Conservation (phyloP, 2,888 invertebrate species). For the Diaprepes abbreviatus region DNA sequence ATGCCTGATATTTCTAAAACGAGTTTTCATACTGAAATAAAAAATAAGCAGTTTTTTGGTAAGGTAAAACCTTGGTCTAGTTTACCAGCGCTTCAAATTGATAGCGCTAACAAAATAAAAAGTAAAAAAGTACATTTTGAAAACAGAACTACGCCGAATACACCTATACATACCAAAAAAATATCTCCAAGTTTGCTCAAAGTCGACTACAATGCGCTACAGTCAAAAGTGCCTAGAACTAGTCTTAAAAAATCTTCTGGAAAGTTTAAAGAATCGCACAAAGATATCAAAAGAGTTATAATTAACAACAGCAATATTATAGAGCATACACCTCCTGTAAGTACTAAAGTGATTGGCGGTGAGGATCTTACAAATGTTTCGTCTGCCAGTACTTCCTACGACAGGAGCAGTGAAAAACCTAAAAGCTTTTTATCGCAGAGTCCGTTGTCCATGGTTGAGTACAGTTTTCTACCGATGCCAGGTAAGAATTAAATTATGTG, state of each 20-base stretch:
- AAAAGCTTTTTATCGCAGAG: slow-evolving; percentile 54
- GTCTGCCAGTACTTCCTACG: slow-evolving; percentile 25
- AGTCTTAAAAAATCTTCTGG: slow-evolving; percentile 50
- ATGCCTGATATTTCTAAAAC: slow-evolving; percentile 28
- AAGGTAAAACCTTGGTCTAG: slow-evolving; percentile 67
- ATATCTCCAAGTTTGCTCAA: slow-evolving; percentile 60
- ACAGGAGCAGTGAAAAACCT: slow-evolving; percentile 39
- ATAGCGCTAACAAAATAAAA: slow-evolving; percentile 50
- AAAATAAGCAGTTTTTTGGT: slow-evolving; percentile 49
- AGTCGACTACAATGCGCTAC: slow-evolving; percentile 60
- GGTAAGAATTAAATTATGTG: slow-evolving; percentile 28
- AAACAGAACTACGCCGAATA: slow-evolving; percentile 64
- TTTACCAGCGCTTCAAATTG: slow-evolving; percentile 60
- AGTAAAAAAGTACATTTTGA: slow-evolving; percentile 55
- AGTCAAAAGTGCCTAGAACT: slow-evolving; percentile 45
- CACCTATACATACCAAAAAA: slow-evolving; percentile 60
- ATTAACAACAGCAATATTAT: slow-evolving; percentile 64
- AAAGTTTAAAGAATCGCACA: slow-evolving; percentile 50
- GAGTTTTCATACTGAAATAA: neutral
- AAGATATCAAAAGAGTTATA: slow-evolving; percentile 58
- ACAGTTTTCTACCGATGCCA: slow-evolving; percentile 61
- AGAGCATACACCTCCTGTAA: slow-evolving; percentile 63
- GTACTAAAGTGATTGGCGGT: slow-evolving; percentile 51
- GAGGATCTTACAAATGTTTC: slow-evolving; percentile 56
- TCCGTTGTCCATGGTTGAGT: slow-evolving; percentile 63